Base-by-base conservation (phyloP, 1,140 invertebrate species). In the Drosophila biarmipes region DNA sequence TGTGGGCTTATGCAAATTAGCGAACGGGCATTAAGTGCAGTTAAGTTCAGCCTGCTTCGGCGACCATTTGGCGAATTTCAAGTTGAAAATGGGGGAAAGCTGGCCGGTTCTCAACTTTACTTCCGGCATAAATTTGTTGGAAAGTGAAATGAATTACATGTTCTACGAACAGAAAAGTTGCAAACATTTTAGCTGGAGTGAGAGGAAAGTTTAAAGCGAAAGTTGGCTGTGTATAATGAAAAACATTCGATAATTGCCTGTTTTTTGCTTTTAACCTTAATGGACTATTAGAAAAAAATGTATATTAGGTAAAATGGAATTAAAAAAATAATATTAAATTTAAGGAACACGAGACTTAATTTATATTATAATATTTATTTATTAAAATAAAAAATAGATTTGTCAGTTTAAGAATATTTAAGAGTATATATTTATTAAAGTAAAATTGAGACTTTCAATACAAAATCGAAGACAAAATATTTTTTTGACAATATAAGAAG, bases 1-100 rank as follows among this genome's bases (percentile, higher is more conserved):
- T 74, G 72, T 66, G 72, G 59, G 61, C 53, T 85, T 76, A 86
- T 80, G 77, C 73, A 69, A 85, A 85, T 80, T 62, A 59, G 35
- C 42, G 56, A 45, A 38, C 34, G 34, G 40, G 49, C 73, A 81
- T 80, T 85, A 86, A 73, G 78, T 76, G 81, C 80, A 84, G 72
- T 43, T 59, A 80, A 79, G 48, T 61, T 63, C 43, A 68, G 57
- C 37, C 37, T 21, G 34, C 29, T 35, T 52, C 57, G 71, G 54
- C 46, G 29, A 38, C 42, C 55, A 58, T 78, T 78, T 78, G 57
- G 43, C 45, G 49, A 62, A 34, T 45, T 72, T 52, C 29, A 53
- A 63, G 57, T 51, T 37, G 31, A 29, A 45, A 21, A 19, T n/a
- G 62, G 58, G 58, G 56, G 58, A 45, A 27, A 17, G 15, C 57